phyloP scores from a whole-genome alignment of 1,140 invertebrate genomes.

The Drosophila willistoni region DNA sequence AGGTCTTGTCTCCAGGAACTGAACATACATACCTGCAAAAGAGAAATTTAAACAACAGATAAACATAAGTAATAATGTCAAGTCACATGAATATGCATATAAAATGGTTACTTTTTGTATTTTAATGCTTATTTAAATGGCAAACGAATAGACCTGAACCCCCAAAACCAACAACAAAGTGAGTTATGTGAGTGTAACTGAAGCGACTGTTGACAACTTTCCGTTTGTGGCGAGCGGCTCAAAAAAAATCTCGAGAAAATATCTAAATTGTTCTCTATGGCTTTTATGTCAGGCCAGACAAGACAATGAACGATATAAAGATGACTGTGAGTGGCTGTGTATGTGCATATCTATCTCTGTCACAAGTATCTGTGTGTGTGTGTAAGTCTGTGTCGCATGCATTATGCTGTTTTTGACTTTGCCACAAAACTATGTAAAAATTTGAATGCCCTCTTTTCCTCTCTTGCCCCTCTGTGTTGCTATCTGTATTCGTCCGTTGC shows the following conservation, averaged over 20 bases:
- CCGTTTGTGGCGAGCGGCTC: conserved; percentile 66
- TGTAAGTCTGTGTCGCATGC: conserved; percentile 49
- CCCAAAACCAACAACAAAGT: background rate
- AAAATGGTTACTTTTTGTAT: conserved; percentile 18
- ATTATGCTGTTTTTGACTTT: conserved; percentile 81
- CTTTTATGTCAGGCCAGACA: conserved; percentile 63
- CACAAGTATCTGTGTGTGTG: background rate
- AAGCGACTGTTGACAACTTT: conserved; percentile 61
- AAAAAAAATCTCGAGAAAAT: conserved; percentile 79
- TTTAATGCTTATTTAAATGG: conserved; percentile 75
- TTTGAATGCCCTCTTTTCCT: conserved; percentile 10
- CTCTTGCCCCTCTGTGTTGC: background rate
- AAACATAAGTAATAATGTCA: conserved; percentile 73
- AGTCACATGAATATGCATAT: conserved; percentile 66
- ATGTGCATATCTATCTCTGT: conserved; percentile 9
- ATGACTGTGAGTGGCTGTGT: conserved; percentile 6
- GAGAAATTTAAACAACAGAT: conserved; percentile 53
- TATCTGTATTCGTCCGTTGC: conserved; percentile 39
- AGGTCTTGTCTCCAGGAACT: conserved; percentile 21
- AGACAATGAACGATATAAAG: conserved; percentile 7
- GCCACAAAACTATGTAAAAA: conserved; percentile 77
- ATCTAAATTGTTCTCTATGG: conserved; percentile 80
- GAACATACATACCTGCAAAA: conserved; percentile 56
- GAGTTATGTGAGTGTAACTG: conserved; percentile 51
- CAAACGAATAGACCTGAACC: conserved; percentile 64